phyloP scores from a whole-genome alignment of 2,888 invertebrate species.

The Arctia plantaginis region DNA sequence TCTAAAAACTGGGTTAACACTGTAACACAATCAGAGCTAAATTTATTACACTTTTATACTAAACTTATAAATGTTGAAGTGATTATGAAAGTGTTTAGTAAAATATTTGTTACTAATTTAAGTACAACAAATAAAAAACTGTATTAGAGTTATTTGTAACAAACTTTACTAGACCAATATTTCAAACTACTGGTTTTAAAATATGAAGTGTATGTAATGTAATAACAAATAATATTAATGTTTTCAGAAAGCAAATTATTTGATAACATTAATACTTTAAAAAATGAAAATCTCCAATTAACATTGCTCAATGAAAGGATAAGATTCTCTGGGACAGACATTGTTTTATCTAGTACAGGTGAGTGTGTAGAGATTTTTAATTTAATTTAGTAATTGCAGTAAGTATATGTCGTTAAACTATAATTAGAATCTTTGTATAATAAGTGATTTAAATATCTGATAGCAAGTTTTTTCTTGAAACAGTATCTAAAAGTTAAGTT shows the following conservation, averaged over 20 bases:
- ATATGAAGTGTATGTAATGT: not conserved
- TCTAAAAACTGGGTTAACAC: not conserved
- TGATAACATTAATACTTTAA: slow-evolving; percentile 92
- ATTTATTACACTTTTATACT: not conserved
- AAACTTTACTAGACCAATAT: too few species aligned
- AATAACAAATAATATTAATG: not conserved
- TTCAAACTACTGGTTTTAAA: not conserved
- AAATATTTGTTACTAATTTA: not conserved
- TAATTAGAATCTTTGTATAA: too few species aligned
- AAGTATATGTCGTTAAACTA: not conserved
- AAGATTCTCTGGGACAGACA: slow-evolving; percentile 86
- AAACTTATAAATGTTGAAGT: not conserved
- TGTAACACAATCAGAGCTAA: not conserved
- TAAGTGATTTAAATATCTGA: too few species aligned
- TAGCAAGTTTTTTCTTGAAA: too few species aligned
- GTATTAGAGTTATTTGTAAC: not conserved
- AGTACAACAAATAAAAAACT: not conserved
- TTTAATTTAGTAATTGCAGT: too few species aligned
- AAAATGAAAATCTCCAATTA: slow-evolving; percentile 94
- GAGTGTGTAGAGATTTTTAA: too few species aligned
- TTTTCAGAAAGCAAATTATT: slow-evolving; percentile 94
- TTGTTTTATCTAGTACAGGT: slow-evolving; percentile 70
- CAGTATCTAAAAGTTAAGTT: too few species aligned
- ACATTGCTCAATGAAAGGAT: slow-evolving; percentile 95
- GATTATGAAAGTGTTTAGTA: not conserved